Evolutionary conservation across 2,888 invertebrate species (phyloP), one percentile per base, ranked within the genome.

Genomic region (Pecten maximus): DNA sequence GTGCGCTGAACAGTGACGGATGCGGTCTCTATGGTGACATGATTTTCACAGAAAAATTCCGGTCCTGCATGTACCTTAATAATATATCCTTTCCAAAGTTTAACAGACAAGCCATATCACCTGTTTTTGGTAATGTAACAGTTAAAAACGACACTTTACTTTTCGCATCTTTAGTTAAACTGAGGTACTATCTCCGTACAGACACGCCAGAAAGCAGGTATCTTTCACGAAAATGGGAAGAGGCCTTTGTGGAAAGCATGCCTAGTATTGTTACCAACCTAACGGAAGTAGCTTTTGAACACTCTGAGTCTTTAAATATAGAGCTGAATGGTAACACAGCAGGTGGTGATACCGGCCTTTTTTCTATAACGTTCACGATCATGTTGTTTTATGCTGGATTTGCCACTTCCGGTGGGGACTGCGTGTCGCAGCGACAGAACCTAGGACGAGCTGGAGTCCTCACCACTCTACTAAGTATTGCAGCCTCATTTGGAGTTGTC

Each of bases 401-500:
- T 10, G 91, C 89, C 44, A 91, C 91, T 40, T 88, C 74, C 74
- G 74, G 74, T 35, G 74, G 60, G 1, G 88, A 90, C 74, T 91
- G 91, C 40, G 40, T 89, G 3, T 87, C 91, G 23, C 89, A 91
- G n/a, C 86, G 89, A 40, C 88, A 87, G 39, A 89, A 91, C 54
- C 88, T 95, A 12, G 93, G 94, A 2, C 90, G 92, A 44, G 93
- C 93, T 6, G 95, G 95, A 16, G 94, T 94, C 4, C 40, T 93
- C 2, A 93, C 94, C 10, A 94, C 94, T 44, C 93, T 92, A 1
- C 91, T 95, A 28, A 93, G 93, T 40, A 94, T 95, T 87, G 89
- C 94, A 19, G 93, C 94, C 2, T 90, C 95, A 2, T 94, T 95
- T 92, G 95, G 95, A 10, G 90, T 95, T 8, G 91, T 90, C 54